These are phyloP conservation scores for Oreochromis niloticus DNA, from an alignment of 2,113 vertebrate genomes.

Conservation along the genomic window DNA sequence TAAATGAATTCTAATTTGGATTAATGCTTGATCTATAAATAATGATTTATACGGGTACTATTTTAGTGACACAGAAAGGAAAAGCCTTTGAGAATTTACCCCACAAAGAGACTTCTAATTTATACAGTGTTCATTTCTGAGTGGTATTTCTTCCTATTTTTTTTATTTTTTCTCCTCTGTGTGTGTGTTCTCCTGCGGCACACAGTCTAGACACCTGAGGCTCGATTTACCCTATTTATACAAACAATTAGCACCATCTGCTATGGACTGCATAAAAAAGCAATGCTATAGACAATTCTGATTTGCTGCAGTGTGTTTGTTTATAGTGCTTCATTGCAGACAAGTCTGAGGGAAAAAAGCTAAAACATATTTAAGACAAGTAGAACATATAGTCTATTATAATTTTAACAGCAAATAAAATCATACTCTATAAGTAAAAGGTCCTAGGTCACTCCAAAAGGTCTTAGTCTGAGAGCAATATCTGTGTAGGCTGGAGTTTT, in stretches of 20 bases:
- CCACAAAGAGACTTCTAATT: neutral
- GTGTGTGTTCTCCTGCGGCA: neutral
- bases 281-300: neutral
- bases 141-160: neutral
- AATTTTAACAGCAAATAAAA: neutral
- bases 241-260: neutral
- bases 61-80: neutral
- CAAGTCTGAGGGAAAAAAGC: neutral
- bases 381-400: neutral
- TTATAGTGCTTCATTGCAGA: neutral
- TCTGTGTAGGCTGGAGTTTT: neutral
- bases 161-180: neutral
- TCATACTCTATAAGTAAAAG: neutral
- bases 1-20: neutral
- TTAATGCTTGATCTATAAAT: neutral
- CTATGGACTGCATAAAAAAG: neutral
- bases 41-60: neutral
- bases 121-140: neutral
- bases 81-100: neutral
- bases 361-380: neutral
- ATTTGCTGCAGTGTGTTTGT: neutral
- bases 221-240: slow-evolving; percentile 15
- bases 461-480: neutral
- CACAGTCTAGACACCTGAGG: neutral
- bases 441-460: neutral